Conservation (phyloP, 2,888 invertebrate genomes). For the Tenthredo mesomela region DNA sequence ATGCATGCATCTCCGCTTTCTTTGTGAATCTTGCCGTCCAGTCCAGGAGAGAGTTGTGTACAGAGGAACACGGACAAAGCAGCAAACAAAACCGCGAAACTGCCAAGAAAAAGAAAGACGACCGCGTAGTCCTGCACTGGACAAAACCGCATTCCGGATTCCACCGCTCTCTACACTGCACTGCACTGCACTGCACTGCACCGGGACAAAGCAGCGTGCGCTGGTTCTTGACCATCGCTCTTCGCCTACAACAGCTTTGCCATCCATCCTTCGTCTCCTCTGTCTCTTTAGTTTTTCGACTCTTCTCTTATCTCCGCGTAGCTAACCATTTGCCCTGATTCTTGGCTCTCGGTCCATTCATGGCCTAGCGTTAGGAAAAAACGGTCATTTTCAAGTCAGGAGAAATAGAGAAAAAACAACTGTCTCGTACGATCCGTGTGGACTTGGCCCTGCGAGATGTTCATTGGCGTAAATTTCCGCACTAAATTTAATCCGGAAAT, state of each 20-base stretch:
- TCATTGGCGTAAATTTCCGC: neutral
- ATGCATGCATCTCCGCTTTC: constrained; percentile 68
- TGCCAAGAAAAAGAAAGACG: constrained; percentile 57
- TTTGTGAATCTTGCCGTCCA: constrained; percentile 55
- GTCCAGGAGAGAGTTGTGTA: constrained; percentile 38
- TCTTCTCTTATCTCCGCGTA: neutral
- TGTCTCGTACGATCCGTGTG: neutral
- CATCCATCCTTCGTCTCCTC: constrained; percentile 17
- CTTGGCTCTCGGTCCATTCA: neutral
- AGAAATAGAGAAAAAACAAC: neutral
- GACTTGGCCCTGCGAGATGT: neutral
- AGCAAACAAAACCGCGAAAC: constrained; percentile 56
- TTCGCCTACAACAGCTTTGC: constrained; percentile 36
- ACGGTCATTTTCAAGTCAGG: neutral
- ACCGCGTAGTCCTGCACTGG: constrained; percentile 54
- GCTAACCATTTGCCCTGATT: neutral
- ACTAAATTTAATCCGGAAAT: neutral
- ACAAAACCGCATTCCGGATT: constrained; percentile 69
- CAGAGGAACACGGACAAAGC: constrained; percentile 55
- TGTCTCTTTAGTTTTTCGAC: constrained; percentile 43
- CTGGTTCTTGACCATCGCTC: constrained; percentile 17
- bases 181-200: constrained; percentile 35
- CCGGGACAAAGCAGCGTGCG: constrained; percentile 38
- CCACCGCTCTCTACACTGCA: constrained; percentile 50
- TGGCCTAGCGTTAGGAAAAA: neutral